Percentiles rank a stretch among this genome's conserved stretches.
Conservation (phyloP, 2,888 invertebrate genomes). For the Tetropium fuscum region DNA sequence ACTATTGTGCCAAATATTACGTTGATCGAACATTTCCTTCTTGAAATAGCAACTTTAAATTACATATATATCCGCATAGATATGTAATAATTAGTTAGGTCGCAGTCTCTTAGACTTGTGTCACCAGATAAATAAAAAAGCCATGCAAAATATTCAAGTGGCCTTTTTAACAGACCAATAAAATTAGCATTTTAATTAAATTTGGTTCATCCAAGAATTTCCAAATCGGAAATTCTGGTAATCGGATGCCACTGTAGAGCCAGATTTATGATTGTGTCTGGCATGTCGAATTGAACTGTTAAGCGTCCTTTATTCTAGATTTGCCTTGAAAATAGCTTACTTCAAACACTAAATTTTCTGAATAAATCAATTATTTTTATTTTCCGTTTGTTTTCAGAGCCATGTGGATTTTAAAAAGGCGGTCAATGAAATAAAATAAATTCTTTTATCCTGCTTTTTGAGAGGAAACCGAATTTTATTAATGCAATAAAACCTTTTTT, state of each 20-base stretch:
- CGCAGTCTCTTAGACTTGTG: slow-evolving; percentile 31
- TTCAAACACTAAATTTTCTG: slow-evolving; percentile 32
- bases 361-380: slow-evolving; percentile 17
- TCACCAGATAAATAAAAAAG: slow-evolving; percentile 42
- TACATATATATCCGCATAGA: not conserved
- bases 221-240: slow-evolving; percentile 45
- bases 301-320: slow-evolving; percentile 25
- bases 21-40: no score
- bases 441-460: slow-evolving; percentile 16
- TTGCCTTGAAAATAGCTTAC: slow-evolving; percentile 28
- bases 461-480: not conserved
- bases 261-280: slow-evolving; percentile 34
- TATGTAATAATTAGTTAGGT: slow-evolving; percentile 10
- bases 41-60: no score
- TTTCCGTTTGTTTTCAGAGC: slow-evolving; percentile 7
- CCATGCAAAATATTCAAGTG: slow-evolving; percentile 41
- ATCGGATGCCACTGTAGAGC: slow-evolving; percentile 36
- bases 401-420: slow-evolving; percentile 14
- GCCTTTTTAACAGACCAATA: slow-evolving; percentile 48
- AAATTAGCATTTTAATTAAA: slow-evolving; percentile 55
- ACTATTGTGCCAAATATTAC: no score
- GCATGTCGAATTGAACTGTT: slow-evolving; percentile 29
- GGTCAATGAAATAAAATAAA: slow-evolving; percentile 10
- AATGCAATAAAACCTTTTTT: not conserved
- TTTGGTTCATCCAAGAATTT: slow-evolving; percentile 44